Conservation (phyloP, 2,113 vertebrate species). For the Phoxinus phoxinus region DNA sequence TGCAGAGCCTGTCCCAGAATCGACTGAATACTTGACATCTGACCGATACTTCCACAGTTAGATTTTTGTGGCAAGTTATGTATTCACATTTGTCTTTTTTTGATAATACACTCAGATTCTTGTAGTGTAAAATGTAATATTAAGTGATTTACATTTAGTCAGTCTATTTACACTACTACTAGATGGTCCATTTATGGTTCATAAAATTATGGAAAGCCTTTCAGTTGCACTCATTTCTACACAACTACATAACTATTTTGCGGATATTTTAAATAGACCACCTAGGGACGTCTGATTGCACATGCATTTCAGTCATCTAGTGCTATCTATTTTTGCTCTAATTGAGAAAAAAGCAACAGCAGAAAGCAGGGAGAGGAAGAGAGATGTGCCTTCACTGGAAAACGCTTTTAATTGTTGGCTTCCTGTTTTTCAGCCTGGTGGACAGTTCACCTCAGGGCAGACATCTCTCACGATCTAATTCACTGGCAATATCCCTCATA, state of each 20-base stretch:
- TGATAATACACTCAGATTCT: neutral
- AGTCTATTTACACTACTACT: neutral
- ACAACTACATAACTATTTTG: neutral
- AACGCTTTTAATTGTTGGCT: conserved; percentile 22
- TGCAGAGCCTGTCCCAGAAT: neutral
- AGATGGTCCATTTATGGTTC: neutral
- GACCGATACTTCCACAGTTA: neutral
- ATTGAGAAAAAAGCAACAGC: neutral
- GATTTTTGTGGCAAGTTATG: neutral
- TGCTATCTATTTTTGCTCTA: conserved; percentile 2
- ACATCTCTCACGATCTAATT: conserved; percentile 11
- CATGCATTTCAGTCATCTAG: neutral
- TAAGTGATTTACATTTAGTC: neutral
- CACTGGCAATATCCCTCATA: neutral
- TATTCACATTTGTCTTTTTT: neutral
- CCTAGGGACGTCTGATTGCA: neutral
- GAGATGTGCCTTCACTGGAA: neutral
- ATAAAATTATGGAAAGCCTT: neutral
- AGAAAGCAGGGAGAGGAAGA: neutral
- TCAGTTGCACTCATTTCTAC: neutral
- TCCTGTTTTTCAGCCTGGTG: conserved; percentile 29
- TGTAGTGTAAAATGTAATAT: neutral
- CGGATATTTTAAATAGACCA: neutral
- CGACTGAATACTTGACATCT: neutral
- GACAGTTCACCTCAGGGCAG: conserved; percentile 9